Evolutionary conservation across 2,888 invertebrate species (phyloP).

Genomic region (Phasia obesa): DNA sequence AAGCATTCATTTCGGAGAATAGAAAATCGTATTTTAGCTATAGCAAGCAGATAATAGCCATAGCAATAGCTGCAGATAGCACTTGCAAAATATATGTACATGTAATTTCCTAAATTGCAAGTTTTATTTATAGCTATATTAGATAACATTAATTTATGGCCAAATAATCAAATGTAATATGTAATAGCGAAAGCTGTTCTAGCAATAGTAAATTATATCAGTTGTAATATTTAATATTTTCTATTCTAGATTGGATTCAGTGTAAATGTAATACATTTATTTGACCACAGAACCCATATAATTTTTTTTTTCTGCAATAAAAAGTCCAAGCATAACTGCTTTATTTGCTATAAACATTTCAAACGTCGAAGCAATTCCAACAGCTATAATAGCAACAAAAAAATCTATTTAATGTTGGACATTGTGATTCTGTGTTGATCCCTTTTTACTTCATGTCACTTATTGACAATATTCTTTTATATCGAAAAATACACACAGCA

Average conservation of each 20-base stretch:
- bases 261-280: constrained; percentile 24
- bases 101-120: too few relatives aligned
- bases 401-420: constrained; percentile 42
- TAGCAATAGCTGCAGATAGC: too few relatives aligned
- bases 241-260: constrained; percentile 10
- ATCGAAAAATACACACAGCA: background rate
- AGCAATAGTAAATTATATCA: too few relatives aligned
- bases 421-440: constrained; percentile 58
- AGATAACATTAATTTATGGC: too few relatives aligned
- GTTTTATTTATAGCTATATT: too few relatives aligned
- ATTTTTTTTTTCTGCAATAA: background rate
- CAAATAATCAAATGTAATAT: too few relatives aligned
- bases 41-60: too few relatives aligned
- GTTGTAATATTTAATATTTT: too few relatives aligned
- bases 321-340: constrained; percentile 1
- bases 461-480: constrained; percentile 36
- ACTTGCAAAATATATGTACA: too few relatives aligned
- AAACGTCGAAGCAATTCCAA: background rate
- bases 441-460: constrained; percentile 46
- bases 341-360: constrained; percentile 24
- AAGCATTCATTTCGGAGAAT: too few relatives aligned
- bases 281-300: background rate
- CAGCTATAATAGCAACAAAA: background rate
- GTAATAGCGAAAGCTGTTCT: too few relatives aligned
- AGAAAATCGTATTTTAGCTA: background rate